phyloP scores from a whole-genome alignment of 2,797 vertebrate genomes.

The Peromyscus aztecus region DNA sequence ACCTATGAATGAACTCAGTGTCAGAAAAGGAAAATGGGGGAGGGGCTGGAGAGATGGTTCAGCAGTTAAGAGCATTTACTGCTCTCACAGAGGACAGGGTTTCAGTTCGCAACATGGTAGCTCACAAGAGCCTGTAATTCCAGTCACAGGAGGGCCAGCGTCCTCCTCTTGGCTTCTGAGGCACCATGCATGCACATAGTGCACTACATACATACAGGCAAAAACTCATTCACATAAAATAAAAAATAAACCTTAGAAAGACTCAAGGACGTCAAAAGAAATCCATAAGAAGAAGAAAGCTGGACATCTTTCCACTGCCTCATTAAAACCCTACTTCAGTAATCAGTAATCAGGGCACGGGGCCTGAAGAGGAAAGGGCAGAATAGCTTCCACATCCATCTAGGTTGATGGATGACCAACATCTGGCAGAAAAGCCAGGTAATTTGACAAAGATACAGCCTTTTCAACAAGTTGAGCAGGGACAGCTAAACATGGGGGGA shows the following conservation, averaged over 20 bases:
- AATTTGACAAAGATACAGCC: background rate
- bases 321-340: background rate
- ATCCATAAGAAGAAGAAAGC: background rate
- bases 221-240: background rate
- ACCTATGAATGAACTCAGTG: background rate
- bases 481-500: conserved; percentile 7
- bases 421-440: conserved; percentile 25
- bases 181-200: background rate
- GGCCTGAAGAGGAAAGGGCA: background rate
- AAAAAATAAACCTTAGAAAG: conserved; percentile 34
- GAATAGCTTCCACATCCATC: background rate
- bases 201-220: background rate
- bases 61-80: background rate
- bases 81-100: too few species aligned
- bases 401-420: background rate
- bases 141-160: background rate
- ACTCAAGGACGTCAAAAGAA: conserved; percentile 3
- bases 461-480: background rate
- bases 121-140: background rate
- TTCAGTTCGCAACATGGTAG: background rate
- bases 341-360: background rate
- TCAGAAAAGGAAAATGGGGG: background rate
- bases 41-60: background rate
- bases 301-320: conserved; percentile 17
- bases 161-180: background rate